Evolutionary conservation across 2,113 vertebrate genomes (phyloP).

Genomic region (Galbula dea): DNA sequence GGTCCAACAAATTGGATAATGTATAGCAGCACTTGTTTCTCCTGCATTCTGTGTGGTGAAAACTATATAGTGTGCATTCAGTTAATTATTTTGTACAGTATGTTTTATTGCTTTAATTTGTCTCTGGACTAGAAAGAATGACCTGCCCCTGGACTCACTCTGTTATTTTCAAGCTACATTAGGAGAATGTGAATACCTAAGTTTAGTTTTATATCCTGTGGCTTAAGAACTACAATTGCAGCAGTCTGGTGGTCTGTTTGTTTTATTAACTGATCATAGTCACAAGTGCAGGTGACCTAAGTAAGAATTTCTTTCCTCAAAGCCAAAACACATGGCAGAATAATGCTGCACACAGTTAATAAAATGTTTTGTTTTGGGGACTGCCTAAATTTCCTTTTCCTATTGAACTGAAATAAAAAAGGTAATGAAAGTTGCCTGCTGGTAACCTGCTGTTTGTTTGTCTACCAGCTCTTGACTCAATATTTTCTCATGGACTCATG

Average conservation of each 20-base stretch:
- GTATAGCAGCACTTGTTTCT: not conserved
- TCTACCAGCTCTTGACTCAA: not conserved
- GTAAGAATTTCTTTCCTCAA: not conserved
- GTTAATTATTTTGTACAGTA: constrained; percentile 1
- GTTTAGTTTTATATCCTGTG: constrained; percentile 43
- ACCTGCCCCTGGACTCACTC: not conserved
- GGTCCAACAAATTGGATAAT: constrained; percentile 50
- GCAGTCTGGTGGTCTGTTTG: not conserved
- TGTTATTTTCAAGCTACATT: constrained; percentile 12
- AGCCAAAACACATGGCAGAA: not conserved
- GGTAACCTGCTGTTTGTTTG: not conserved
- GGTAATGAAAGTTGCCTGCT: not conserved
- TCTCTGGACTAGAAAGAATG: constrained; percentile 8
- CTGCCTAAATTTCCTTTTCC: not conserved
- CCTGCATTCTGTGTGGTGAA: not conserved
- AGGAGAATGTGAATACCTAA: not conserved
- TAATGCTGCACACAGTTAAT: not conserved
- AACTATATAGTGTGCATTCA: not conserved
- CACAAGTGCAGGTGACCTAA: not conserved
- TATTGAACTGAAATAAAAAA: not conserved
- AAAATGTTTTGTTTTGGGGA: not conserved
- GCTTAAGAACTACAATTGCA: constrained; percentile 30
- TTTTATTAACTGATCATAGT: not conserved
- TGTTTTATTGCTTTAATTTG: constrained; percentile 41
- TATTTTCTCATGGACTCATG: not conserved